These are phyloP conservation scores for Barnardius zonarius DNA, from an alignment of 2,113 vertebrate genomes.

Conservation along the genomic window DNA sequence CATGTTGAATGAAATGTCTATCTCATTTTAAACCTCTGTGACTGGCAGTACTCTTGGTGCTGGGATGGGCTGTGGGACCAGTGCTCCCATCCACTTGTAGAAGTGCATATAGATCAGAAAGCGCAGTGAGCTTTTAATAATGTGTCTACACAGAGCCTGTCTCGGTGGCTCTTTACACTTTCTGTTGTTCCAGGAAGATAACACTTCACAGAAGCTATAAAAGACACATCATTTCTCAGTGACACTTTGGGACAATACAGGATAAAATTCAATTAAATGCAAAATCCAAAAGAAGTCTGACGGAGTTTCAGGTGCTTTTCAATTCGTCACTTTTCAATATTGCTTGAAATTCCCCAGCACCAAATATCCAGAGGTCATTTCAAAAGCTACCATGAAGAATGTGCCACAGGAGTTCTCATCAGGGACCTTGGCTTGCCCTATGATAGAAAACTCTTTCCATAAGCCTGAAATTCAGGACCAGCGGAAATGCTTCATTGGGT, in stretches of 20 bases:
- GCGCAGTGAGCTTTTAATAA: not conserved
- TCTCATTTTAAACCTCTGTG: not conserved
- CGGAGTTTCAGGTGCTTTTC: not conserved
- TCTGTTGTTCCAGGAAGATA: not conserved
- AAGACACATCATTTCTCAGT: not conserved
- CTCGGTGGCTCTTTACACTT: not conserved
- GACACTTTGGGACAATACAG: conserved; percentile 10
- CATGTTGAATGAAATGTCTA: rapidly evolving
- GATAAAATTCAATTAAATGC: conserved; percentile 49
- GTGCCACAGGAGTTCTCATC: not conserved
- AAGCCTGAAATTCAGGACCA: not conserved
- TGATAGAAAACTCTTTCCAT: not conserved
- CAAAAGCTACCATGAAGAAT: not conserved
- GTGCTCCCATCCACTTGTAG: not conserved
- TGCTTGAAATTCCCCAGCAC: conserved; percentile 31
- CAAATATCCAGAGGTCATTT: conserved; percentile 21
- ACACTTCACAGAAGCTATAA: not conserved
- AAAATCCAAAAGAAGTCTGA: not conserved
- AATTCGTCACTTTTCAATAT: conserved; percentile 28
- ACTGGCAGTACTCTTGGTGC: not conserved
- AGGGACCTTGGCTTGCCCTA: not conserved
- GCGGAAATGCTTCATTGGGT: not conserved
- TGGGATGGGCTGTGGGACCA: not conserved
- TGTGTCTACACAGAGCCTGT: not conserved
- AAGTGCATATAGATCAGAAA: not conserved